Conservation (phyloP, 2,797 vertebrate genomes). For the Aldrovandia affinis region DNA sequence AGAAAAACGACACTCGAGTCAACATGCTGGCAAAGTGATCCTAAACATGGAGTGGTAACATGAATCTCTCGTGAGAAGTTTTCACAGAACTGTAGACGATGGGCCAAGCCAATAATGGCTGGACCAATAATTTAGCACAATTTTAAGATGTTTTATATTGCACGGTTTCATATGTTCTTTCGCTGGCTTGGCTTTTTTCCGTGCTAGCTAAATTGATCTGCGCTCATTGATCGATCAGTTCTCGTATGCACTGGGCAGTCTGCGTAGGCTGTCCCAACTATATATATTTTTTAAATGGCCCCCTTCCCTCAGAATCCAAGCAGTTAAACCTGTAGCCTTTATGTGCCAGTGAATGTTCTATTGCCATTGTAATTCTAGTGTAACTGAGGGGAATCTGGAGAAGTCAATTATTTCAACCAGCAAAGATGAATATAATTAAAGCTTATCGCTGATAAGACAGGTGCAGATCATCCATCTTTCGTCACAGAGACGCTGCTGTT, state of each 20-base stretch:
- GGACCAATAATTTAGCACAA: background rate
- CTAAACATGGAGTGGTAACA: background rate
- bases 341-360: background rate
- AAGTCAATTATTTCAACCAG: background rate
- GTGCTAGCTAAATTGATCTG: no score
- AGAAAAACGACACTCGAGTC: background rate
- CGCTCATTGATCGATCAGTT: background rate
- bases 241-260: background rate
- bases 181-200: background rate
- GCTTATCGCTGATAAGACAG: no score
- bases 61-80: background rate
- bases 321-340: background rate
- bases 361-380: background rate
- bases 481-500: background rate
- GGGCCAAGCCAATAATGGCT: no score
- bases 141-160: background rate
- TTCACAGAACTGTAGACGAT: background rate
- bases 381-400: background rate
- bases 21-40: slow-evolving; percentile 1
- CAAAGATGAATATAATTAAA: background rate
- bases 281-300: background rate
- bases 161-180: background rate
- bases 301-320: no score
- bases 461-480: background rate
- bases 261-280: background rate